These are phyloP conservation scores for Pseudoips prasinana DNA, from an alignment of 2,888 invertebrate genomes.

Conservation along the genomic window DNA sequence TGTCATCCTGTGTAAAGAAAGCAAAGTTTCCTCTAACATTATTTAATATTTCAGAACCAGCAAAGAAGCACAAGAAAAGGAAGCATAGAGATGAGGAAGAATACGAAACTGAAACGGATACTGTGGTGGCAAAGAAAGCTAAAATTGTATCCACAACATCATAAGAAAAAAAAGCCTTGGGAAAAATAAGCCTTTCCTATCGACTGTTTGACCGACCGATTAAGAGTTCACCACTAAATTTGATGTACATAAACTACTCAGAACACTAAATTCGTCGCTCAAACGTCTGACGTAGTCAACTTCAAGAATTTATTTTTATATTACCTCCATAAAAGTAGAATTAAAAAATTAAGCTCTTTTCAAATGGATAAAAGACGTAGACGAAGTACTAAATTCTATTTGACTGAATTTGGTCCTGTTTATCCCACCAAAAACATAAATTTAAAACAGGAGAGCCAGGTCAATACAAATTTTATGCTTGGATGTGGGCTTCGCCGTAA, in stretches of 20 bases:
- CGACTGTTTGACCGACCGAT: slow-evolving; percentile 61
- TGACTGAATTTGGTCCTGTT: background rate
- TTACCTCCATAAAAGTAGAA: slow-evolving; percentile 51
- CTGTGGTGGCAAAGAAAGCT: slow-evolving; percentile 31
- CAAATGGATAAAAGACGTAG: slow-evolving; percentile 61
- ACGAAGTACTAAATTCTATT: slow-evolving; percentile 56
- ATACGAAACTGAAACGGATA: slow-evolving; percentile 44
- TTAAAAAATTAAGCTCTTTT: slow-evolving; percentile 59
- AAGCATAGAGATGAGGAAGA: slow-evolving; percentile 61
- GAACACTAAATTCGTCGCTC: slow-evolving; percentile 58
- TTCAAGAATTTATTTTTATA: slow-evolving; percentile 65
- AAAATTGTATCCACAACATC: slow-evolving; percentile 55
- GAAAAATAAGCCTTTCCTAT: slow-evolving; percentile 66
- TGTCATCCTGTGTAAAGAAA: no score
- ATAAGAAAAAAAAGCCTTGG: slow-evolving; percentile 66
- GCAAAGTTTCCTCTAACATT: background rate
- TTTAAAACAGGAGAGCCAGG: no score
- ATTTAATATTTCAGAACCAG: slow-evolving; percentile 17
- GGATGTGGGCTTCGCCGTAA: no score
- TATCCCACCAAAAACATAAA: no score
- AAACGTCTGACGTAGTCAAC: slow-evolving; percentile 42
- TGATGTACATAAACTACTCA: slow-evolving; percentile 56
- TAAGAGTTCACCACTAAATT: slow-evolving; percentile 69
- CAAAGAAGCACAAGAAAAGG: slow-evolving; percentile 52
- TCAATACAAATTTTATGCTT: no score